These are phyloP conservation scores for Terrapene triunguis DNA, from an alignment of 2,113 vertebrate genomes.

Conservation along the genomic window DNA sequence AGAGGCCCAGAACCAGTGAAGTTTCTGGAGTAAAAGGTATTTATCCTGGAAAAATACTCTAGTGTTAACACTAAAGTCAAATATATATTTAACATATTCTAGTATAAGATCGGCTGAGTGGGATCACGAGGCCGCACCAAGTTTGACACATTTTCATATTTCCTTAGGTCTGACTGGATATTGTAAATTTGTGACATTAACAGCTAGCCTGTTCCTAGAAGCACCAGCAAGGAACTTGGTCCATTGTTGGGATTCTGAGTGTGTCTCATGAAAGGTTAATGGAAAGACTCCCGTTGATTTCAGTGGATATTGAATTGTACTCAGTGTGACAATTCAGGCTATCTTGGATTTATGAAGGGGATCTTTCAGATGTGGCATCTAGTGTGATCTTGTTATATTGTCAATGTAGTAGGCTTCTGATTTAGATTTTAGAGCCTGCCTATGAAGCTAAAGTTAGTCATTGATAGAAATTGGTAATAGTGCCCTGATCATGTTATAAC, in stretches of 20 bases:
- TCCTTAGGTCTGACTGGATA: not conserved
- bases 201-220: conserved; percentile 9
- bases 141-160: not conserved
- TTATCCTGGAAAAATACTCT: conserved; percentile 33
- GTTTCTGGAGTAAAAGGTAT: conserved; percentile 42
- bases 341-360: not conserved
- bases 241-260: conserved; percentile 9
- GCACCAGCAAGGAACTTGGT: conserved; percentile 16
- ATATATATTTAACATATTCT: not conserved
- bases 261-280: not conserved
- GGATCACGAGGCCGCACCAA: not conserved
- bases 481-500: not conserved
- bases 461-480: not conserved
- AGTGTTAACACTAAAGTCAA: conserved; percentile 3
- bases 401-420: not conserved
- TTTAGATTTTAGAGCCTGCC: not conserved
- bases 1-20: conserved; percentile 52
- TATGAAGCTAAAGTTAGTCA: not conserved
- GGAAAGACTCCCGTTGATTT: not conserved
- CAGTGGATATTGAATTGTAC: not conserved
- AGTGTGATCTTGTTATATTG: not conserved
- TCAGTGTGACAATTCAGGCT: conserved; percentile 2
- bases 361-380: not conserved
- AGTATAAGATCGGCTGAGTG: not conserved
- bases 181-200: not conserved